Percentiles rank a stretch among this genome's conserved stretches.
These are phyloP conservation scores for Ectemnius lituratus DNA, from an alignment of 2,888 invertebrate genomes.

Conservation along the genomic window DNA sequence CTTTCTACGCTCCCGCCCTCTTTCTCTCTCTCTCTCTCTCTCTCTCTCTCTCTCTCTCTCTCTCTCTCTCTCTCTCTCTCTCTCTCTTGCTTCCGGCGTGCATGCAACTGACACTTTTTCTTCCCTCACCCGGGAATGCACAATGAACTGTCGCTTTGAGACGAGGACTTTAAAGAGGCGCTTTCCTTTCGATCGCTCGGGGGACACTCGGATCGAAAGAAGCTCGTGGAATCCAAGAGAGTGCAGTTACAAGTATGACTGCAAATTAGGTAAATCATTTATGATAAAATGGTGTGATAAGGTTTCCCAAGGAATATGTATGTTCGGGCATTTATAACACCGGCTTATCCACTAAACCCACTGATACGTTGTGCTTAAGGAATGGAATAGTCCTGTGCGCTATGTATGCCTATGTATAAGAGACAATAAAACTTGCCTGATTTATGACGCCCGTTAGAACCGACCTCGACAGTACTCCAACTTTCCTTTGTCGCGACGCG, in stretches of 20 bases:
- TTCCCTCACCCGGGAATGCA: too few relatives aligned
- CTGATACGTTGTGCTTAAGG: background rate
- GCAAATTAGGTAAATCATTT: slow-evolving; percentile 20
- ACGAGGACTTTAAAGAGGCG: slow-evolving; percentile 1
- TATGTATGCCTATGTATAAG: slow-evolving; percentile 33
- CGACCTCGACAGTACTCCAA: slow-evolving; percentile 11
- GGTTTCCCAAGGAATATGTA: slow-evolving; percentile 3
- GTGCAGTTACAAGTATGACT: slow-evolving; percentile 5
- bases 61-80: too few relatives aligned
- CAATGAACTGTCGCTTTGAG: background rate
- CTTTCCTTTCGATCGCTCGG: background rate
- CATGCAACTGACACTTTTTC: too few relatives aligned
- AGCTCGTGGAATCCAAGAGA: background rate
- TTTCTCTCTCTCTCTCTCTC: too few relatives aligned
- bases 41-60: too few relatives aligned
- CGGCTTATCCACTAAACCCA: slow-evolving; percentile 27
- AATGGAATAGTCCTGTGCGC: slow-evolving; percentile 27
- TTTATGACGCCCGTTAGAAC: slow-evolving; percentile 28
- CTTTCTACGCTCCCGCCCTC: too few relatives aligned
- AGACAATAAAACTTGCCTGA: slow-evolving; percentile 36
- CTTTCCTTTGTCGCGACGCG: slow-evolving; percentile 31
- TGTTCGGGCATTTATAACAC: slow-evolving; percentile 10
- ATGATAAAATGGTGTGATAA: slow-evolving; percentile 25
- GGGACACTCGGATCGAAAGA: slow-evolving; percentile 6
- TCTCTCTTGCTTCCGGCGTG: too few relatives aligned